Conservation (phyloP, 2,113 vertebrate species). For the Ictalurus furcatus region DNA sequence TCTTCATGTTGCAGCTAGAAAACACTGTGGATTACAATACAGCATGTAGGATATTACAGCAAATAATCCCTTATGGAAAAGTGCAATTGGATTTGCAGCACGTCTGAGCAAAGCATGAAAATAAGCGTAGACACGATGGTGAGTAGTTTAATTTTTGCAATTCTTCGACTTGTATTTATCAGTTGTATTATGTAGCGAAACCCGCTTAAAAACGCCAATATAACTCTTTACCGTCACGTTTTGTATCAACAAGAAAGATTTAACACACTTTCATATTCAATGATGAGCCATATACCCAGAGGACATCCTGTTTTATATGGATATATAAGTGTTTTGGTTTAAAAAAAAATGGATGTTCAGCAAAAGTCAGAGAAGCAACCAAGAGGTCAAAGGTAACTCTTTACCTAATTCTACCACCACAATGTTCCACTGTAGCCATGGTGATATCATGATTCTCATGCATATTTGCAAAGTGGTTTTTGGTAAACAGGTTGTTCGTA, state of each 20-base stretch:
- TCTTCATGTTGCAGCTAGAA: neutral
- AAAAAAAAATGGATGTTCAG: neutral
- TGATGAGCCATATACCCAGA: neutral
- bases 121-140: constrained; percentile 27
- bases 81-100: neutral
- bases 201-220: neutral
- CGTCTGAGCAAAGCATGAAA: neutral
- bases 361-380: neutral
- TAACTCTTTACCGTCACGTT: neutral
- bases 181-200: neutral
- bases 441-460: neutral
- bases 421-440: neutral
- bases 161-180: neutral
- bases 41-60: neutral
- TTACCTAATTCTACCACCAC: neutral
- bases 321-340: neutral
- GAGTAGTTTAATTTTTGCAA: neutral
- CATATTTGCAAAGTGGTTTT: neutral
- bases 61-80: constrained; percentile 11
- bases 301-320: neutral
- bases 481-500: neutral
- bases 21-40: neutral
- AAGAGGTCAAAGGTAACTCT: neutral
- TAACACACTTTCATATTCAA: neutral
- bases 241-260: neutral